phyloP scores from a whole-genome alignment of 2,797 vertebrate species.

The Acridotheres tristis region DNA sequence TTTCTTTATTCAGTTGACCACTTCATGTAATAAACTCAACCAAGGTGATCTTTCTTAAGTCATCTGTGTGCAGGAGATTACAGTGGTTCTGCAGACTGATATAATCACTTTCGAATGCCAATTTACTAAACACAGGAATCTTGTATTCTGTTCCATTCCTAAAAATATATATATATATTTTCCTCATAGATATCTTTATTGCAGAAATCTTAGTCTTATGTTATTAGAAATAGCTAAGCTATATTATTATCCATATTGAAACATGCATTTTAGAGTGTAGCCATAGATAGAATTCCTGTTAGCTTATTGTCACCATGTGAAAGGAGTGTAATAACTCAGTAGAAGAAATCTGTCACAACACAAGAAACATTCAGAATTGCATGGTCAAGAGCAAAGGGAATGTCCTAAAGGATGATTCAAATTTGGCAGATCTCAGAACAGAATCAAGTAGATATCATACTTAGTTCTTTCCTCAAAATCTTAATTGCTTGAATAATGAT shows the following conservation, averaged over 20 bases:
- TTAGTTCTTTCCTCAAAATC: not conserved
- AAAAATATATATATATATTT: not conserved
- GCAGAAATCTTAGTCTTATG: not conserved
- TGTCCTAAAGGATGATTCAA: not conserved
- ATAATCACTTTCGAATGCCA: fast-evolving
- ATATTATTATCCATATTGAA: not conserved
- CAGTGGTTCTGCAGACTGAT: not conserved
- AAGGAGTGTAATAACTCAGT: not conserved
- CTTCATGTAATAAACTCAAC: not conserved
- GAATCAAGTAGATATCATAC: not conserved
- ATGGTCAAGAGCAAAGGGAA: not conserved
- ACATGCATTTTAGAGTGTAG: not conserved
- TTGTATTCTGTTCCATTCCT: not conserved
- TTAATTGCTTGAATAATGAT: not conserved
- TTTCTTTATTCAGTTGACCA: not conserved
- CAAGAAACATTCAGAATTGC: not conserved
- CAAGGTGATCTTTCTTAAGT: not conserved
- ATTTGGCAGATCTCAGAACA: not conserved
- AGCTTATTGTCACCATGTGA: not conserved
- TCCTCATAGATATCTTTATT: not conserved
- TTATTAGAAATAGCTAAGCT: not conserved
- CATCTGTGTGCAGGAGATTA: not conserved
- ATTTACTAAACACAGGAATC: not conserved
- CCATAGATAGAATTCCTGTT: not conserved
- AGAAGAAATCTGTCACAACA: not conserved